Evolutionary conservation across 2,888 invertebrate species (phyloP).

Genomic region (Petrophora chlorosata): DNA sequence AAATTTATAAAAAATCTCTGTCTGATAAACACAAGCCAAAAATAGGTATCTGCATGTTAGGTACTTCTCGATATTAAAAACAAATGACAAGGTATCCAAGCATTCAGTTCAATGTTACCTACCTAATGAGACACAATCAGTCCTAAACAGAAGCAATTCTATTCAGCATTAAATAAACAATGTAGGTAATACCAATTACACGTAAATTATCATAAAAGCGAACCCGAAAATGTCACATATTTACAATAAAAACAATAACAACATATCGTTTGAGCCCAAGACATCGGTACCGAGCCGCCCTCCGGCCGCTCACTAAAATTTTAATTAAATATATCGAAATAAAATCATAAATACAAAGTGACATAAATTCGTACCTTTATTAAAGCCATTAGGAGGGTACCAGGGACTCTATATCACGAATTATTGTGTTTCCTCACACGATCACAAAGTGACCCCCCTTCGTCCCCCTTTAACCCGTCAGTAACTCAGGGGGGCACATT

Average conservation of each 20-base stretch:
- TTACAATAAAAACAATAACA: slow-evolving; percentile 42
- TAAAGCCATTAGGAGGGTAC: slow-evolving; percentile 78
- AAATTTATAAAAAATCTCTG: no score
- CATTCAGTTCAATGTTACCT: no score
- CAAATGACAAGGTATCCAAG: no score
- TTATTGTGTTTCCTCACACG: slow-evolving; percentile 73
- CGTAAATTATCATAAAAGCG: slow-evolving; percentile 33
- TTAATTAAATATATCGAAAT: slow-evolving; percentile 81
- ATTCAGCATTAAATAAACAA: slow-evolving; percentile 22
- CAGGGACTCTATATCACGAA: slow-evolving; percentile 64
- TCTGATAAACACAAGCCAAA: no score
- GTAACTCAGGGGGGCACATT: slow-evolving; percentile 58
- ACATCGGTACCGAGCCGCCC: slow-evolving; percentile 27
- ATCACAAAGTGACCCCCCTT: slow-evolving; percentile 44
- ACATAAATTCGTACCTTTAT: slow-evolving; percentile 79
- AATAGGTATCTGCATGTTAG: no score
- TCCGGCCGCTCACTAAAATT: slow-evolving; percentile 61
- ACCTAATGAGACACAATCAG: no score
- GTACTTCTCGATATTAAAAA: no score
- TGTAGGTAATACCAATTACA: slow-evolving; percentile 25
- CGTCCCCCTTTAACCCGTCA: slow-evolving; percentile 31
- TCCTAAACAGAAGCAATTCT: background rate
- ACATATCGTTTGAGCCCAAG: slow-evolving; percentile 12
- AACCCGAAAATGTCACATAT: slow-evolving; percentile 30
- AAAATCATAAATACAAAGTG: slow-evolving; percentile 77